Conservation (phyloP, 2,797 vertebrate genomes). For the Pogonophryne albipinna region DNA sequence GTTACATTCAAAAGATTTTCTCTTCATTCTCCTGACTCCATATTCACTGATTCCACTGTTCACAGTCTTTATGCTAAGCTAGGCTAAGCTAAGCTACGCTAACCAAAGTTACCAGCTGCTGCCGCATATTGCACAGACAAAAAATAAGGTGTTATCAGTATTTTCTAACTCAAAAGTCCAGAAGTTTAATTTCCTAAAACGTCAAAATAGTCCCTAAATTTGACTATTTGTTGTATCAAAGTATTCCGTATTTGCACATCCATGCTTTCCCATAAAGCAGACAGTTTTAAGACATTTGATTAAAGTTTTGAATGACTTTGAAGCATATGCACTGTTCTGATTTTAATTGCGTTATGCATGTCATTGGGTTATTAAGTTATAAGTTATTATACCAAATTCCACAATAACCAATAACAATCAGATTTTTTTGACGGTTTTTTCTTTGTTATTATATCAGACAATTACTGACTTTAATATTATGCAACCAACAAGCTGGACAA, state of each 20-base stretch:
- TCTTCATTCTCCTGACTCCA: neutral
- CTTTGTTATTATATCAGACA: too few species aligned
- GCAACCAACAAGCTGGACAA: neutral
- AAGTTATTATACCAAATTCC: too few species aligned
- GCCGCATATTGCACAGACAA: neutral
- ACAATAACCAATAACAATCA: too few species aligned
- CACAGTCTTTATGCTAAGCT: constrained; percentile 5
- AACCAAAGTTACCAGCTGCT: neutral
- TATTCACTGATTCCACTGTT: neutral
- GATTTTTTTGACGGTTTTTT: too few species aligned
- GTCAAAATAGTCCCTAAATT: constrained; percentile 1
- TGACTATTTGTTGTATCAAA: neutral
- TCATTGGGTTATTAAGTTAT: neutral
- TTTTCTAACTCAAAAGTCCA: too few species aligned
- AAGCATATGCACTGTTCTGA: constrained; percentile 14
- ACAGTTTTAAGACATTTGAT: constrained; percentile 4
- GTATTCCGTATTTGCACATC: neutral
- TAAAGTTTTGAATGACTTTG: constrained; percentile 23
- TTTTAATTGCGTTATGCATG: constrained; percentile 3
- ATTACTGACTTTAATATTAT: neutral
- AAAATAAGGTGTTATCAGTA: too few species aligned
- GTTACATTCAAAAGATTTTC: neutral
- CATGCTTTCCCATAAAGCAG: neutral
- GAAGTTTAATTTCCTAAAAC: neutral
- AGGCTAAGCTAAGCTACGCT: neutral